These are phyloP conservation scores for Pholis gunnellus DNA, from an alignment of 2,113 vertebrate species.

Conservation along the genomic window DNA sequence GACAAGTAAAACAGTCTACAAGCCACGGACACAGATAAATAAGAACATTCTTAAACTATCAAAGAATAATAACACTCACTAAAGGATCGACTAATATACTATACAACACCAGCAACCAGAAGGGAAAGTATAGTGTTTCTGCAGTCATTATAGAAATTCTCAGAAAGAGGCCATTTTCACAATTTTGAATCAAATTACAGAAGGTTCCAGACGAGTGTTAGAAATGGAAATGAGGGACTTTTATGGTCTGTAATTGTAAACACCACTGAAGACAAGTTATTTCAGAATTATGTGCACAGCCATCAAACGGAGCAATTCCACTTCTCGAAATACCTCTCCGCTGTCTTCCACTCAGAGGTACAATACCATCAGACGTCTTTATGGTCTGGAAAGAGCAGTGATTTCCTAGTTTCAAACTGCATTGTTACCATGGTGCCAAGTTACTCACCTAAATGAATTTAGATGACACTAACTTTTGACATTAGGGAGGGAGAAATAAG, in stretches of 20 bases:
- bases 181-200: neutral
- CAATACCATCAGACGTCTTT: slow-evolving; percentile 38
- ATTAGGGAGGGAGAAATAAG: slow-evolving; percentile 2
- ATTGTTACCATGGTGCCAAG: neutral
- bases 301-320: neutral
- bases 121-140: neutral
- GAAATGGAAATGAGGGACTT: neutral
- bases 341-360: slow-evolving; percentile 15
- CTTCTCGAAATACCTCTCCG: slow-evolving; percentile 5
- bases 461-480: neutral
- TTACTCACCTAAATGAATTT: slow-evolving; percentile 11
- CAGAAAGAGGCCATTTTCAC: neutral
- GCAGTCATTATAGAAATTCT: neutral
- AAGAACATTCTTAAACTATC: neutral
- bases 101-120: neutral
- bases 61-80: neutral
- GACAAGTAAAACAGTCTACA: neutral
- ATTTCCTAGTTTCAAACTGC: neutral
- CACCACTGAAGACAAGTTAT: neutral
- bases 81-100: neutral
- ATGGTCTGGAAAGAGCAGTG: neutral
- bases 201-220: neutral
- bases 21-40: neutral
- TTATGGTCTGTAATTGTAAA: slow-evolving; percentile 21
- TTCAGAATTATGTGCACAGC: neutral